Evolutionary conservation across 1,140 invertebrate genomes (phyloP).

Genomic region (Heterodera schachtii): DNA sequence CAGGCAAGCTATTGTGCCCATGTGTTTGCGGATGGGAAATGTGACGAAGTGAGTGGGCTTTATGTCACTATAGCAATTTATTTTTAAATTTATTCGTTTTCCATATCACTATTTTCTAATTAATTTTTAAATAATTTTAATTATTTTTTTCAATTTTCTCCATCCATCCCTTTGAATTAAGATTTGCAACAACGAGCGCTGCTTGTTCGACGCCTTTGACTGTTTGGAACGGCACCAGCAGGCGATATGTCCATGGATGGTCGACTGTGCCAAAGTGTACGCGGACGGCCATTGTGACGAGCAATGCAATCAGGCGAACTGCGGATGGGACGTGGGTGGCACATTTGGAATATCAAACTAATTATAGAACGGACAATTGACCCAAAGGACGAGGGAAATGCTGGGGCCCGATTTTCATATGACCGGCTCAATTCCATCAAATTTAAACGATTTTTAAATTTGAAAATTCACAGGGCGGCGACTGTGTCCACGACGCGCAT

Average conservation of each 20-base stretch:
- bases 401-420: no score
- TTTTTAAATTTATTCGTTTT: neutral
- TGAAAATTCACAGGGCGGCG: constrained; percentile 18
- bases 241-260: constrained; percentile 36
- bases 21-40: constrained; percentile 81
- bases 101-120: constrained; percentile 36
- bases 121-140: no score
- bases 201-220: constrained; percentile 88
- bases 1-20: constrained; percentile 84
- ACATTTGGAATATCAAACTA: no score
- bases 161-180: neutral
- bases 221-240: constrained; percentile 70
- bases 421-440: no score
- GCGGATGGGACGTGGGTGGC: constrained; percentile 50
- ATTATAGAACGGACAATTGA: no score
- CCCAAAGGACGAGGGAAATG: no score
- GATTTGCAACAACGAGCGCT: constrained; percentile 84
- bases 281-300: constrained; percentile 53
- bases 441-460: no score
- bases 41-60: constrained; percentile 74
- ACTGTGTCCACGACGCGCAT: constrained; percentile 20
- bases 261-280: constrained; percentile 43
- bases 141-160: no score
- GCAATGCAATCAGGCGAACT: constrained; percentile 52
- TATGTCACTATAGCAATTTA: constrained; percentile 6